Percentiles rank a stretch among this genome's conserved stretches.
Conservation (phyloP, 2,797 vertebrate species). For the Strix occidentalis region DNA sequence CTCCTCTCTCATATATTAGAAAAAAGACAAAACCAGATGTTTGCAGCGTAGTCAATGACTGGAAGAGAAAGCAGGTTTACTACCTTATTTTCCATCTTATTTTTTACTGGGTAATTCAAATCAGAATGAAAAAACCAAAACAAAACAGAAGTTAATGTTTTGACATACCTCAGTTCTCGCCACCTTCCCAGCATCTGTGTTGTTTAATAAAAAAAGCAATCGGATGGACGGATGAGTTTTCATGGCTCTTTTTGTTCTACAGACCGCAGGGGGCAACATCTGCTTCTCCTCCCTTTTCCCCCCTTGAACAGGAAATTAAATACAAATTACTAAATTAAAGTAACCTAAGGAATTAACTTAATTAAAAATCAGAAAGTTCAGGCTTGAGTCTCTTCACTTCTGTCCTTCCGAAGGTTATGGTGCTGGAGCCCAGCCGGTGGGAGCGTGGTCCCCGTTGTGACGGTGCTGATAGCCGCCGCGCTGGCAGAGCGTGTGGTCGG, state of each 20-base stretch:
- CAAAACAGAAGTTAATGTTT: not conserved
- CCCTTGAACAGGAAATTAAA: slow-evolving; percentile 20
- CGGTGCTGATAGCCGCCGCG: rapidly evolving
- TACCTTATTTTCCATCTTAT: not conserved
- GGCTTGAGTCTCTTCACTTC: not conserved
- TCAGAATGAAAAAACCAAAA: not conserved
- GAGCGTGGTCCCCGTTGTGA: rapidly evolving
- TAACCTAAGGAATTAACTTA: not conserved
- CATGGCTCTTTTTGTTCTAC: not conserved
- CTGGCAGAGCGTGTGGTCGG: not conserved
- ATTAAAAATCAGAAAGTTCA: not conserved
- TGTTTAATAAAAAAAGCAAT: not conserved
- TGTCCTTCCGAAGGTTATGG: not conserved
- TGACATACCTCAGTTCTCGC: not conserved
- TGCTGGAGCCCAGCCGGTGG: not conserved
- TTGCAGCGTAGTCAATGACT: not conserved
- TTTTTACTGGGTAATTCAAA: not conserved
- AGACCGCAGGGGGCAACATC: not conserved
- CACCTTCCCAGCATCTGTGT: slow-evolving; percentile 7
- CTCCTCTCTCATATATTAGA: not conserved
- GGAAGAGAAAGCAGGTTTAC: not conserved
- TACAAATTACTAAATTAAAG: slow-evolving; percentile 19
- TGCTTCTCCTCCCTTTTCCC: not conserved
- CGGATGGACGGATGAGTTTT: not conserved
- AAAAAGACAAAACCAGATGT: not conserved